A percentile compares a stretch with the other conserved stretches of the same genome.
Conservation (phyloP, 2,113 vertebrate species). For the Casuarius casuarius region DNA sequence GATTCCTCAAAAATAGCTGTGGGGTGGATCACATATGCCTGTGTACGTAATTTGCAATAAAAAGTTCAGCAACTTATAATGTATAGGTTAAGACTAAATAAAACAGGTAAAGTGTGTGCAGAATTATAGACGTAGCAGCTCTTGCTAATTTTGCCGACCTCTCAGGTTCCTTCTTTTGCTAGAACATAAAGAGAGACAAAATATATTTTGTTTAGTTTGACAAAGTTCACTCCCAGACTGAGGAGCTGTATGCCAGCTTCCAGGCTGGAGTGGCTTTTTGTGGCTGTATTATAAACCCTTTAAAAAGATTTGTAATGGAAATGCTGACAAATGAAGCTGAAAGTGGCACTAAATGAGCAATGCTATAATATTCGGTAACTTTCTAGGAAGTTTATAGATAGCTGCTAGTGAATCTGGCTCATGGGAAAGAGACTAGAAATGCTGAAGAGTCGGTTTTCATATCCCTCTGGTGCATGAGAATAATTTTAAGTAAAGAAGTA, state of each 20-base stretch:
- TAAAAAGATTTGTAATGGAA: slow-evolving; percentile 70
- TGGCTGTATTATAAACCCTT: slow-evolving; percentile 66
- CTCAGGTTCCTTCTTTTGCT: not conserved
- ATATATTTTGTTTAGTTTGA: slow-evolving; percentile 68
- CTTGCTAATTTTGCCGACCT: not conserved
- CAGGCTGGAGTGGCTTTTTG: slow-evolving; percentile 66
- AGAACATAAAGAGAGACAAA: slow-evolving; percentile 52
- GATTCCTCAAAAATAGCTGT: not conserved
- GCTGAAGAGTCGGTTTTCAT: not conserved
- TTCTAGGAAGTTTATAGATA: slow-evolving; percentile 58
- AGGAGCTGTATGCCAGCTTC: slow-evolving; percentile 48
- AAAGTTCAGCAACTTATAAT: not conserved
- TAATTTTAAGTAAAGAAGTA: not conserved
- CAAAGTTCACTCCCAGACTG: slow-evolving; percentile 51
- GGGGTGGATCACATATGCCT: not conserved
- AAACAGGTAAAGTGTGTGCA: not conserved
- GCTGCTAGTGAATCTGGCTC: slow-evolving; percentile 4
- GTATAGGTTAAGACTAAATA: not conserved
- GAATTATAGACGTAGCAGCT: not conserved
- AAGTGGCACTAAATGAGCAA: slow-evolving; percentile 37
- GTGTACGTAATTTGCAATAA: not conserved
- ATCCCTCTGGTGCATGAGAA: not conserved
- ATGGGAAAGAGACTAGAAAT: not conserved
- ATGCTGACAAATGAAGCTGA: slow-evolving; percentile 63
- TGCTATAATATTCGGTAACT: slow-evolving; percentile 51